Percentiles rank a stretch among this genome's conserved stretches.
These are phyloP conservation scores for Drosophila novamexicana DNA, from an alignment of 1,140 invertebrate genomes.

Conservation along the genomic window DNA sequence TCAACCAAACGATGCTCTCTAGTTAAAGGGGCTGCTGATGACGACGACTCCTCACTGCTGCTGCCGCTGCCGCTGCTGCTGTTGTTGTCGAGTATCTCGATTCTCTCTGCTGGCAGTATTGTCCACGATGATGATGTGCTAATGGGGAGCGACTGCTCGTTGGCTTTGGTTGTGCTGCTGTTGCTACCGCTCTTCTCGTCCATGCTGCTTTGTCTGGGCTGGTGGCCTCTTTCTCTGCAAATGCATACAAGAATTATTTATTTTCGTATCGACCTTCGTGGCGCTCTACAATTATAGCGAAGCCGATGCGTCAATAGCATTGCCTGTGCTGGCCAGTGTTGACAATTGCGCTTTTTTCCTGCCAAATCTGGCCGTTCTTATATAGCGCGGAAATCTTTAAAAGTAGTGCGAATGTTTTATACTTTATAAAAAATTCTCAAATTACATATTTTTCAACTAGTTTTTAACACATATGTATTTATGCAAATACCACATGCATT, in stretches of 20 bases:
- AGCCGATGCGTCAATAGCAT: conserved; percentile 8
- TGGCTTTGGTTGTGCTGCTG: conserved; percentile 12
- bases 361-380: not conserved
- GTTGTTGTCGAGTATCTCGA: conserved; percentile 38
- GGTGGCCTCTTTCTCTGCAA: conserved; percentile 41
- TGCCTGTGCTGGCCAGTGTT: not conserved
- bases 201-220: conserved; percentile 36
- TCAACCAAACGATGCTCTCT: no score
- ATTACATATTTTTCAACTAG: no score
- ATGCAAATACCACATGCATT: no score
- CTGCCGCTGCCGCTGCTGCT: conserved; percentile 1
- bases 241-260: conserved; percentile 19
- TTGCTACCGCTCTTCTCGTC: conserved; percentile 32
- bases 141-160: conserved; percentile 27
- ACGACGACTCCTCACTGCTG: conserved; percentile 3
- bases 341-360: not conserved
- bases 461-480: no score
- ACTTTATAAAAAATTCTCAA: no score
- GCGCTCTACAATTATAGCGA: not conserved
- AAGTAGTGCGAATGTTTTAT: no score
- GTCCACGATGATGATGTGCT: conserved; percentile 60
- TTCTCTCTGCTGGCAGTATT: conserved; percentile 47
- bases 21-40: not conserved
- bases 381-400: no score
- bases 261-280: conserved; percentile 37